Evolutionary conservation across 2,797 vertebrate species (phyloP).

Genomic region (Megaceryle alcyon): DNA sequence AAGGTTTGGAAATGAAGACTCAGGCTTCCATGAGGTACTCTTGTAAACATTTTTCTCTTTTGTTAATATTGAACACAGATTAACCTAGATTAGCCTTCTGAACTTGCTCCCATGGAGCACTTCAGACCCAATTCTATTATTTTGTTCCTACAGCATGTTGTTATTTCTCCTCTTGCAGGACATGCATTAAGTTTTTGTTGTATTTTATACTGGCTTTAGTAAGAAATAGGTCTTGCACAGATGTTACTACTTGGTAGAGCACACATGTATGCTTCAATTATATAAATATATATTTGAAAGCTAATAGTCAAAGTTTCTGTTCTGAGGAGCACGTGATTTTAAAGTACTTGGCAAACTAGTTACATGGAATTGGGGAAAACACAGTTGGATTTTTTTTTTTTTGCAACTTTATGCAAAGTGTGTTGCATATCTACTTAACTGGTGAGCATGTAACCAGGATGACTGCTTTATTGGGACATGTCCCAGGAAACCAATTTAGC

Average conservation of each 20-base stretch:
- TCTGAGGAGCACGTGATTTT: not conserved
- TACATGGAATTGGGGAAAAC: not conserved
- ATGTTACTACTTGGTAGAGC: not conserved
- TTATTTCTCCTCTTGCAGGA: not conserved
- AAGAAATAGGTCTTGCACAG: not conserved
- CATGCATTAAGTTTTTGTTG: not conserved
- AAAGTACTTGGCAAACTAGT: not conserved
- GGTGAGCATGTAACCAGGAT: not conserved
- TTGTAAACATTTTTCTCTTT: not conserved
- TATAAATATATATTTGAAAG: not conserved
- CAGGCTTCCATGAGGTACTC: not conserved
- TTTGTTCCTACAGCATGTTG: not conserved
- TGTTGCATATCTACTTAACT: not conserved
- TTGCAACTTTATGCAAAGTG: not conserved
- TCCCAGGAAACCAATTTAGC: conserved; percentile 60
- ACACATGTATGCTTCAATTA: accelerated
- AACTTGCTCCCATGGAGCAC: not conserved
- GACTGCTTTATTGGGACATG: conserved; percentile 31
- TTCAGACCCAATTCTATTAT: not conserved
- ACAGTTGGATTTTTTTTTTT: not conserved
- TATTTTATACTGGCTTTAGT: not conserved
- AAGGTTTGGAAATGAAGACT: not conserved
- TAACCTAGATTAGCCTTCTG: not conserved
- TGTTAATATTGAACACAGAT: not conserved
- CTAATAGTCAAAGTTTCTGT: not conserved